phyloP scores from a whole-genome alignment of 2,888 invertebrate genomes.

The Patella pellucida region DNA sequence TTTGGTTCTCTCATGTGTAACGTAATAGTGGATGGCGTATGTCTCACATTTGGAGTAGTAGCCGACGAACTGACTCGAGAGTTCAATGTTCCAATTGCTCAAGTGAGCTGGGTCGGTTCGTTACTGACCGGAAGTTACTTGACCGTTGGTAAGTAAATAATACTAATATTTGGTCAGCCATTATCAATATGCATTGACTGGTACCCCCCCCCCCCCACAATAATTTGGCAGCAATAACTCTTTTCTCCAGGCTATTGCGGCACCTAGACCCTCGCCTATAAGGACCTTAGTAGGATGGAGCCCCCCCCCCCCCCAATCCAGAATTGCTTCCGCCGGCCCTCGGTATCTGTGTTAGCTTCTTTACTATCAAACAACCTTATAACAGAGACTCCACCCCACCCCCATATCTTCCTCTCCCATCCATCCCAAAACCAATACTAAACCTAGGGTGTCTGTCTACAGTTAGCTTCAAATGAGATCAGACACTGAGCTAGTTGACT shows the following conservation, averaged over 20 bases:
- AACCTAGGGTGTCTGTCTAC: too few relatives aligned
- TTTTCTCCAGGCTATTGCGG: too few relatives aligned
- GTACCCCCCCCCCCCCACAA: too few relatives aligned
- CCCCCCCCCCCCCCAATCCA: too few relatives aligned
- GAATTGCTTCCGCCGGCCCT: too few relatives aligned
- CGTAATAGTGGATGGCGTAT: slow-evolving; percentile 82
- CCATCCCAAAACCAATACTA: too few relatives aligned
- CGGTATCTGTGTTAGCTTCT: background rate
- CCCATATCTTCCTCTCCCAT: too few relatives aligned
- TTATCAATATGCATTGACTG: background rate
- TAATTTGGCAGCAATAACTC: too few relatives aligned
- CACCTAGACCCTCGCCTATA: too few relatives aligned
- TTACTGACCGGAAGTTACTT: slow-evolving; percentile 90
- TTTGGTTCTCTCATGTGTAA: slow-evolving; percentile 58
- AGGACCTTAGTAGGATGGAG: too few relatives aligned
- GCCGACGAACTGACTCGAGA: slow-evolving; percentile 77
- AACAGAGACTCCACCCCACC: background rate
- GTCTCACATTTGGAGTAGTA: slow-evolving; percentile 87
- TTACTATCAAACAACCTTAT: background rate
- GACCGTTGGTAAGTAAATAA: slow-evolving; percentile 79
- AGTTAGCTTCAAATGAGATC: too few relatives aligned
- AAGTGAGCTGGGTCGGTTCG: slow-evolving; percentile 86
- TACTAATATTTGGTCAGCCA: background rate
- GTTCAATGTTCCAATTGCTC: slow-evolving; percentile 80
- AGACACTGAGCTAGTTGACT: too few relatives aligned